phyloP scores from a whole-genome alignment of 2,888 invertebrate species.

The Theodoxus fluviatilis region DNA sequence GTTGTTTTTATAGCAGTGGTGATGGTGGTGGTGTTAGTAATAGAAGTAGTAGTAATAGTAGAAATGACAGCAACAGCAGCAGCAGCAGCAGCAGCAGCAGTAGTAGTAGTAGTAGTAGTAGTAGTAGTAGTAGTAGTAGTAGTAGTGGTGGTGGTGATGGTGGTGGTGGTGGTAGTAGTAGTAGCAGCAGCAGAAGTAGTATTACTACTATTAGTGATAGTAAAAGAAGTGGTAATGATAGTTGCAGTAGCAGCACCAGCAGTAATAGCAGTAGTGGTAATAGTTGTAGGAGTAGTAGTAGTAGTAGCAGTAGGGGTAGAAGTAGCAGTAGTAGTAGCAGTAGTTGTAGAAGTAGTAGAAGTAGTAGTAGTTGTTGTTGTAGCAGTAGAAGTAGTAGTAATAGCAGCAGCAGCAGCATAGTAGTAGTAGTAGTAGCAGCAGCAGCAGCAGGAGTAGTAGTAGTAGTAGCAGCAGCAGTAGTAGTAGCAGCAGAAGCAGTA shows the following conservation, averaged over 20 bases:
- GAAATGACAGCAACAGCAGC: not conserved
- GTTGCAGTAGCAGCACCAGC: not conserved
- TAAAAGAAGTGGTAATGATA: not conserved
- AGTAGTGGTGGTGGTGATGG: not conserved
- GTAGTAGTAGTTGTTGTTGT: not conserved
- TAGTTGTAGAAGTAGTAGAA: slow-evolving; percentile 9
- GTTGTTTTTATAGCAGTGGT: too few relatives aligned
- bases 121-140: slow-evolving; percentile 8
- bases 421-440: slow-evolving; percentile 10
- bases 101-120: slow-evolving; percentile 6
- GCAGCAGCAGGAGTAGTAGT: too few relatives aligned
- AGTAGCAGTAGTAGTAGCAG: not conserved
- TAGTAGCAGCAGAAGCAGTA: too few relatives aligned
- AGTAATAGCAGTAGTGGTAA: slow-evolving; percentile 8
- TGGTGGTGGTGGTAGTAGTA: not conserved
- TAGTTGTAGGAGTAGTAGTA: not conserved
- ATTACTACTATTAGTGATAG: not conserved
- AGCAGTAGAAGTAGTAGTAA: not conserved
- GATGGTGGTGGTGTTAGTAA: not conserved
- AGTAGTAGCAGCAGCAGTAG: too few relatives aligned
- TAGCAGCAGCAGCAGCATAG: not conserved
- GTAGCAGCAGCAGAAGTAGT: not conserved
- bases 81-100: not conserved
- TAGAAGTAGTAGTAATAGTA: not conserved
- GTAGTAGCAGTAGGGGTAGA: not conserved